phyloP scores from a whole-genome alignment of 1,140 invertebrate species.

The Acromyrmex charruanus region DNA sequence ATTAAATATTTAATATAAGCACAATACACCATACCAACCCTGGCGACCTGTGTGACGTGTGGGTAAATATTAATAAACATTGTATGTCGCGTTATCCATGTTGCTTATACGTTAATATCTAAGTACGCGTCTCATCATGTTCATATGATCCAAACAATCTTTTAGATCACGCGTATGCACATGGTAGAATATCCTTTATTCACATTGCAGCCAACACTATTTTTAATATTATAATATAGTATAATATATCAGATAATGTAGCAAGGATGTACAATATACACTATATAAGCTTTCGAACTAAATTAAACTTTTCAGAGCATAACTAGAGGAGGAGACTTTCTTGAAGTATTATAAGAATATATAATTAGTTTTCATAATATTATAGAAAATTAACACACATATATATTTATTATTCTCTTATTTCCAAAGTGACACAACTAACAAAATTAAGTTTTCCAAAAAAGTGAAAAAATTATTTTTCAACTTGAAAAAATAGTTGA shows the following conservation, averaged over 20 bases:
- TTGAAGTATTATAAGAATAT: slow-evolving; percentile 26
- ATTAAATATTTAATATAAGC: slow-evolving; percentile 74
- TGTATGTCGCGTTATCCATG: slow-evolving; percentile 1
- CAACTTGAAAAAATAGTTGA: too few species aligned
- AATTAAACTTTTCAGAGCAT: slow-evolving; percentile 37
- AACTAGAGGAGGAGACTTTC: not conserved
- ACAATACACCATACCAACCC: slow-evolving; percentile 41
- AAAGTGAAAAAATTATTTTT: too few species aligned
- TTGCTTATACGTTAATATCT: slow-evolving; percentile 17
- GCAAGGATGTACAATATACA: not conserved
- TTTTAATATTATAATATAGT: not conserved
- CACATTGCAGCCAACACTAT: not conserved
- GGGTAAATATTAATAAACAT: slow-evolving; percentile 66
- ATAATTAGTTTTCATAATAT: slow-evolving; percentile 23
- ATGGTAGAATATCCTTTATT: slow-evolving; percentile 13
- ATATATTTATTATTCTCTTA: too few species aligned
- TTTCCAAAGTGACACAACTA: too few species aligned
- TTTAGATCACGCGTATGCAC: not conserved
- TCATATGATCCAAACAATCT: slow-evolving; percentile 25
- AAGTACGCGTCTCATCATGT: not conserved
- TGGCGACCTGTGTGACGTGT: slow-evolving; percentile 28
- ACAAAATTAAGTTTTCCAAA: too few species aligned
- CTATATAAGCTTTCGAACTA: not conserved
- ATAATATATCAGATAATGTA: not conserved
- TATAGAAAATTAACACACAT: not conserved